Evolutionary conservation across 1,140 invertebrate genomes (phyloP).

Genomic region (Tetramorium parvispinum): DNA sequence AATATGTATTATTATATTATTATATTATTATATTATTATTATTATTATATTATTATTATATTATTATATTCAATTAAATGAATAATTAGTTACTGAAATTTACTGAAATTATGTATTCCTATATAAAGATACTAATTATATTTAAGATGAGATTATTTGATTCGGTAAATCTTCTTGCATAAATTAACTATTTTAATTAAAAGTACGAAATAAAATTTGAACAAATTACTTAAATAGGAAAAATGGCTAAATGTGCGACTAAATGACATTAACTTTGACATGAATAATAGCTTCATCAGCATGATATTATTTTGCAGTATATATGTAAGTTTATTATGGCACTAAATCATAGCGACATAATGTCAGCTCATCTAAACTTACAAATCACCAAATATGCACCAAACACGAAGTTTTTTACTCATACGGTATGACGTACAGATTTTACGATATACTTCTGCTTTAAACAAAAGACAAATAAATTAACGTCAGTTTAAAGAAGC

Average conservation of each 20-base stretch:
- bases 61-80: neutral
- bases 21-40: too few relatives aligned
- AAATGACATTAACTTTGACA: conserved; percentile 13
- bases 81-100: neutral
- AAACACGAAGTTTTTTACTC: neutral
- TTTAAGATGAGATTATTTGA: neutral
- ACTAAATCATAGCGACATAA: neutral
- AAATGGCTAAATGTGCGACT: neutral
- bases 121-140: neutral
- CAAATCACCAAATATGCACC: neutral
- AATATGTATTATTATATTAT: too few relatives aligned
- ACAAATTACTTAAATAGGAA: neutral
- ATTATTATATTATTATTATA: too few relatives aligned
- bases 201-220: too few relatives aligned
- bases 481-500: neutral
- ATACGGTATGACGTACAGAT: neutral
- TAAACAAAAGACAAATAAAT: neutral
- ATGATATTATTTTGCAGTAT: neutral
- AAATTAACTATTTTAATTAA: too few relatives aligned
- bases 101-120: neutral
- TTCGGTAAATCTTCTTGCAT: too few relatives aligned
- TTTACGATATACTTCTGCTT: neutral
- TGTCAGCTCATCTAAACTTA: neutral
- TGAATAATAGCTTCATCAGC: conserved; percentile 11
- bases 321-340: neutral